Evolutionary conservation across 1,140 invertebrate species (phyloP), one percentile per base, ranked within the genome.

Genomic region (Atopsyche davidsoni): DNA sequence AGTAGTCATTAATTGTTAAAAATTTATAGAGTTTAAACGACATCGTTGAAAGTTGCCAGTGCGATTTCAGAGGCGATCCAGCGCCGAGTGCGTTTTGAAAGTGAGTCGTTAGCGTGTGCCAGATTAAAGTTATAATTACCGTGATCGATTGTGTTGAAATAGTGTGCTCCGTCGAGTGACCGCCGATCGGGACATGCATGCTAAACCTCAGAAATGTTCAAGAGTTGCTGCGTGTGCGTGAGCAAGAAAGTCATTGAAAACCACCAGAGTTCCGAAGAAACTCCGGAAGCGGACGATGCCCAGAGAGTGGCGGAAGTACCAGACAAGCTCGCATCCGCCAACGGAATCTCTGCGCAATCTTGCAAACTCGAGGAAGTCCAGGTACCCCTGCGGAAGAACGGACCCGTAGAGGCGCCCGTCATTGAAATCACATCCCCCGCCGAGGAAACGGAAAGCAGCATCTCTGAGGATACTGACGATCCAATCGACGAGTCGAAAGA

Each of bases 221-320:
- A 74, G 67, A 72, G 67, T 70, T 74, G 71, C 58, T 74, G 71
- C 65, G 68, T 69, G 35, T 65, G 70, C 58, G 65, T 70, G 16
- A 68, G 58, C 58, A 74, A 74, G 60, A 74, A 69, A 66, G 56
- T 71, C 39, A 63, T 56, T 51, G 71, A 73, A 61, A 70, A 66
- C 66, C 3, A 68, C 58, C 44, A 34, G 17, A 34, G 32, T 17
- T 34, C 13, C 19, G 45, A 51, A 13, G 50, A 17, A 42, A 45
- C 53, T 31, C 40, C 11, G 17, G 41, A 40, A n/a, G 58, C 42
- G 32, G 11, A 50, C 45, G 54, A 50, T 48, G 58, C 50, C 42
- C 55, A 47, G 19, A 14, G 16, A 9, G 36, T 16, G 24, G 45
- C 35, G 24, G 38, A 35, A 36, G 35, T 40, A 38, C 24, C 44